Percentiles rank a stretch among this genome's conserved stretches.
phyloP scores from a whole-genome alignment of 2,113 vertebrate genomes.

The Ammodramus savannarum region DNA sequence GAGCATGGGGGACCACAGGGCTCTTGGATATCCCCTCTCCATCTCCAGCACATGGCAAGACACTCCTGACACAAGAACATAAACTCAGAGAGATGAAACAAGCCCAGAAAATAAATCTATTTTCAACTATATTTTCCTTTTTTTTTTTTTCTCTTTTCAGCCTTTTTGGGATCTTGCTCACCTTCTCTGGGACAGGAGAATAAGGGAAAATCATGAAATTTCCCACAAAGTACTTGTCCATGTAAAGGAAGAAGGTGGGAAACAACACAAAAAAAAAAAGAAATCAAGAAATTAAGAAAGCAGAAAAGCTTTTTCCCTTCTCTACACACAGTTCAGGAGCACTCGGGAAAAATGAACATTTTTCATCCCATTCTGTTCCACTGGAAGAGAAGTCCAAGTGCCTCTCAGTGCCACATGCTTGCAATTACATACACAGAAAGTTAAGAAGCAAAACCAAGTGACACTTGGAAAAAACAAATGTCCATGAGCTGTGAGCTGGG shows the following conservation, averaged over 20 bases:
- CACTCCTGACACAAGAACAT: not conserved
- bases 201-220: not conserved
- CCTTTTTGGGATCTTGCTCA: not conserved
- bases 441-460: not conserved
- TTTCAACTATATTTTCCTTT: not conserved
- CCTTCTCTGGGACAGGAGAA: not conserved
- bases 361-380: not conserved
- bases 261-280: not conserved
- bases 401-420: not conserved
- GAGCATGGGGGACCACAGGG: not conserved
- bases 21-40: rapidly evolving
- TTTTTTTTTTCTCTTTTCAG: not conserved
- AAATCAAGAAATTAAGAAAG: not conserved
- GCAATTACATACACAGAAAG: not conserved
- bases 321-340: not conserved
- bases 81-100: not conserved
- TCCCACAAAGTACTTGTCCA: not conserved
- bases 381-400: not conserved
- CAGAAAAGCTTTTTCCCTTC: not conserved
- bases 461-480: not conserved
- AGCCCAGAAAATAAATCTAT: not conserved
- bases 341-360: not conserved
- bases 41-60: not conserved
- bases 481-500: not conserved
- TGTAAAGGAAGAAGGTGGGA: not conserved